Percentiles rank a stretch among this genome's conserved stretches.
Conservation (phyloP, 2,888 invertebrate species). For the Tetragonula carbonaria region DNA sequence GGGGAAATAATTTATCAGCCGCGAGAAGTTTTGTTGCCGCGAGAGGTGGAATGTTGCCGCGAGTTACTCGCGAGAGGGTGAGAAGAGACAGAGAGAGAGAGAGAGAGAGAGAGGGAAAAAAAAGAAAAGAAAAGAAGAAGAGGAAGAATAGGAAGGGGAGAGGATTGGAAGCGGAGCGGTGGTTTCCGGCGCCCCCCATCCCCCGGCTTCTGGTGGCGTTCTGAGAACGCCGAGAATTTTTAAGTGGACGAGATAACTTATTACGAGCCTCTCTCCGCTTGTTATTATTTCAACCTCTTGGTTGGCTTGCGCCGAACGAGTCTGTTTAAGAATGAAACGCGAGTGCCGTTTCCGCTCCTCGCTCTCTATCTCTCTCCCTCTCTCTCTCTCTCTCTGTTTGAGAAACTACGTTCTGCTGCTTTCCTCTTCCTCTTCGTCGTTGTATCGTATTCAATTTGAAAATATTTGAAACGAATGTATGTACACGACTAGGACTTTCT, state of each 20-base stretch:
- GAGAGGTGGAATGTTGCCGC: slow-evolving; percentile 4
- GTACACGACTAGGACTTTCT: no score
- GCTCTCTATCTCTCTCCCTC: no score
- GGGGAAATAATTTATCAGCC: slow-evolving; percentile 11
- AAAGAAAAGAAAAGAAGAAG: no score
- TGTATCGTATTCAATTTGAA: no score
- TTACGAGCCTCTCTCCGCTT: slow-evolving; percentile 4
- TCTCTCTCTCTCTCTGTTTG: no score
- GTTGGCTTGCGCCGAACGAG: not conserved
- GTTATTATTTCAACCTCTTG: slow-evolving; percentile 19
- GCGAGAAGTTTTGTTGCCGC: not conserved
- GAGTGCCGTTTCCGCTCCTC: no score
- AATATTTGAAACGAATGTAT: no score
- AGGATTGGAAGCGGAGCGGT: not conserved
- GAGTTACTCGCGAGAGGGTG: not conserved
- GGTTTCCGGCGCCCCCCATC: not conserved
- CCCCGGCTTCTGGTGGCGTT: not conserved
- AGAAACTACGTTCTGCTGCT: not conserved
- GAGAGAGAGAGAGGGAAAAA: no score
- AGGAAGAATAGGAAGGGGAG: not conserved
- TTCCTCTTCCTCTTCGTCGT: not conserved
- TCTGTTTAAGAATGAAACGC: not conserved
- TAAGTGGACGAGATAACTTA: slow-evolving; percentile 29
- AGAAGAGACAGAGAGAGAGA: no score
- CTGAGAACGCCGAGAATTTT: slow-evolving; percentile 31